Evolutionary conservation across 2,797 vertebrate genomes (phyloP), one percentile per base, ranked within the genome.

Genomic region (Sternarchorhynchus goeldii): DNA sequence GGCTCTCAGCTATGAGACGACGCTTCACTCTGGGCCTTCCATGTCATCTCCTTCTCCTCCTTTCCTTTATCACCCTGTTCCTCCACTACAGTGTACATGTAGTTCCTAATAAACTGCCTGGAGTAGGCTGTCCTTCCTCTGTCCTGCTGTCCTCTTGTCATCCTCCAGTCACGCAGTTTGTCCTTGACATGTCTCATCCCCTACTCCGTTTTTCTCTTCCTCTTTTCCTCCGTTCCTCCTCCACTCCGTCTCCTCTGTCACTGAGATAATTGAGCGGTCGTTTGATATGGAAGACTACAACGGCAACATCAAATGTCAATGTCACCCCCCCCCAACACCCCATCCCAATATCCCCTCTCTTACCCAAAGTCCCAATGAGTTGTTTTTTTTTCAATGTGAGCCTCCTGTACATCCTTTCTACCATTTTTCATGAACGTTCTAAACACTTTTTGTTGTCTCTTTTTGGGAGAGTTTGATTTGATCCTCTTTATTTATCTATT

Each of bases 201-300:
- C 75, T 32, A 39, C 32, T 74, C 25, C 32, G 53, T 60, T 31
- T 69, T 36, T 67, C n/a, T 50, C 45, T 69, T 72, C 55, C 29
- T 5, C 59, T 65, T 25, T 57, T 64, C 60, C 76, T 83, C 65
- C 63, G 78, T 68, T 68, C 85, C 77, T 76, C 29, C 60, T 68
- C 31, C 68, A 73, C 73, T 63, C 64, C 74, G 79, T 78, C 60
- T 83, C 64, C 66, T 87, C 86, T 45, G 70, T 71, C 72, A 88
- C 81, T 91, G 87, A 86, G 84, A 87, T 86, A 75, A 87, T 82
- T 86, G 82, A 87, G 85, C 84, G 87, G 86, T 90, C 85, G 81
- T 91, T 91, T 91, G 88, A 90, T 89, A 90, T 88, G 88, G 88
- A 91, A 91, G 86, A 88, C 87, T 86, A 77, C 88, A 90, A 85